phyloP scores from a whole-genome alignment of 2,797 vertebrate genomes.

The Dermochelys coriacea region DNA sequence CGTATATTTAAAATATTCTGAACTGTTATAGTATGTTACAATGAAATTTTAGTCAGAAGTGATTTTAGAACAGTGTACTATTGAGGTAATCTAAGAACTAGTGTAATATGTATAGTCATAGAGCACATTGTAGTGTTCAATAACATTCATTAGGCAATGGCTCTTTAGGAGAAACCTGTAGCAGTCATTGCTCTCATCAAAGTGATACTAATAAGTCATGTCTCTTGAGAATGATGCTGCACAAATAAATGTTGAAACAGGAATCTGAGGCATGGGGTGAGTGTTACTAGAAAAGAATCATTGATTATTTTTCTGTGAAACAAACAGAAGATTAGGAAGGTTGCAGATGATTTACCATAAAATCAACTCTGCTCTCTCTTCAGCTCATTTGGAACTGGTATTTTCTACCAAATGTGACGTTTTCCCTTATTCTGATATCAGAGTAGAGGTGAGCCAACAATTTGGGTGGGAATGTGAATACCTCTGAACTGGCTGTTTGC shows the following conservation, averaged over 20 bases:
- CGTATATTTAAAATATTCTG: conserved; percentile 2
- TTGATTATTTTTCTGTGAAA: background rate
- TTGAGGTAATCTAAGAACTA: background rate
- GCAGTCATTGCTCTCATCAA: background rate
- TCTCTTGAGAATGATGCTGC: conserved; percentile 13
- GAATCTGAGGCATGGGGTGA: conserved; percentile 6
- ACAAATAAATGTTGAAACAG: conserved; percentile 11
- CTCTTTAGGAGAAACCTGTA: background rate
- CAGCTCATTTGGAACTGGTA: background rate
- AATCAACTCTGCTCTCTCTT: background rate
- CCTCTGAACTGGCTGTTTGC: background rate
- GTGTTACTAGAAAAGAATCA: conserved; percentile 13
- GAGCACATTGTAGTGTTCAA: background rate
- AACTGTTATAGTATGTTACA: background rate
- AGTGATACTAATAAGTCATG: background rate
- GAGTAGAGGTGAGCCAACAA: background rate
- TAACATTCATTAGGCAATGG: background rate
- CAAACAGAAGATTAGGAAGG: background rate
- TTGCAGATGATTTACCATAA: background rate
- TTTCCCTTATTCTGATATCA: background rate
- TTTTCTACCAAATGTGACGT: background rate
- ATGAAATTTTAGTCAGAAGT: conserved; percentile 27
- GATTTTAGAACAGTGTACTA: background rate
- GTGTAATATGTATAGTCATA: background rate
- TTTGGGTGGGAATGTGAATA: background rate